Conservation (phyloP, 2,888 invertebrate genomes). For the Chloroclystis v-ata region DNA sequence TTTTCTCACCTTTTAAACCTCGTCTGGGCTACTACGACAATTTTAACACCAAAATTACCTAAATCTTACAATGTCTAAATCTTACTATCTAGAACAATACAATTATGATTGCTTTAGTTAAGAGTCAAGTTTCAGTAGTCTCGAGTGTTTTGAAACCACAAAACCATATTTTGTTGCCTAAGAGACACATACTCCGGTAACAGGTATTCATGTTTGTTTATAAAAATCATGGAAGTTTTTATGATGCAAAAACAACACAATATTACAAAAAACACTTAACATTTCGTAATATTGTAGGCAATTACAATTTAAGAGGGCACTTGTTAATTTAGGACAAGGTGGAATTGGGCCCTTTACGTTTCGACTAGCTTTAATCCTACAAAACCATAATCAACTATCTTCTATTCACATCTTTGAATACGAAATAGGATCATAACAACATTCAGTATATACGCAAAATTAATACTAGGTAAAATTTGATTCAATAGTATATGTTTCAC, state of each 20-base stretch:
- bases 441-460: no score
- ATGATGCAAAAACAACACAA: slow-evolving; percentile 13
- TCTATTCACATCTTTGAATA: no score
- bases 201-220: slow-evolving; percentile 16
- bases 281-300: slow-evolving; percentile 2
- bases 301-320: slow-evolving; percentile 6
- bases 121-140: slow-evolving; percentile 18
- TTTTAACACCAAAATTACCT: no score
- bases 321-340: slow-evolving; percentile 16
- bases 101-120: no score
- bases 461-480: no score
- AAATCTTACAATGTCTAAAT: no score
- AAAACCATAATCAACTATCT: no score
- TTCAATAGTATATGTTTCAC: no score
- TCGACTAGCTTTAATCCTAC: neutral
- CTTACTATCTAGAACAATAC: no score
- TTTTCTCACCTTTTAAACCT: no score
- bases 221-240: slow-evolving; percentile 11
- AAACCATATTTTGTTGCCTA: slow-evolving; percentile 31
- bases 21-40: no score
- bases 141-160: slow-evolving; percentile 32
- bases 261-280: slow-evolving; percentile 7
- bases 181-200: slow-evolving; percentile 14
- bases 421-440: no score
- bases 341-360: slow-evolving; percentile 11